Evolutionary conservation across 2,797 vertebrate genomes (phyloP).

Genomic region (Tolypeutes matacus): DNA sequence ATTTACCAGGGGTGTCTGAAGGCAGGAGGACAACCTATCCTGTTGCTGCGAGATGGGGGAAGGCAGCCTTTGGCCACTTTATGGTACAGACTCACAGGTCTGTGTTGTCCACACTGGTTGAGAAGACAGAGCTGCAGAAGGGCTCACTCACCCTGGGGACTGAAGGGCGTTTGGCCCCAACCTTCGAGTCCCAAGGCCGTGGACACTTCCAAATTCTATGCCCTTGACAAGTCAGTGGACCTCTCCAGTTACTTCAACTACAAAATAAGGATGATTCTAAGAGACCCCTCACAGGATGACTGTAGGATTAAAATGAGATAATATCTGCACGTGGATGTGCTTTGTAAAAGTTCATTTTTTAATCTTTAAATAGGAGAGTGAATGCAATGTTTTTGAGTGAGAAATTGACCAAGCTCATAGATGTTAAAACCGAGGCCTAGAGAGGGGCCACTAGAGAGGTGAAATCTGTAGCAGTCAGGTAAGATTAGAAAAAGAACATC

Average conservation of each 20-base stretch:
- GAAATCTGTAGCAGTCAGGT: neutral
- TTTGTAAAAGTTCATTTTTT: conserved; percentile 31
- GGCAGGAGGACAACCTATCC: neutral
- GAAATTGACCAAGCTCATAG: neutral
- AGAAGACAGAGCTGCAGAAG: neutral
- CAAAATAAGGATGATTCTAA: neutral
- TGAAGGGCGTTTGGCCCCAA: neutral
- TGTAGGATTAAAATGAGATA: neutral
- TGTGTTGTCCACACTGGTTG: neutral
- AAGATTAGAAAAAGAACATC: neutral
- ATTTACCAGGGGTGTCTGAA: conserved; percentile 61
- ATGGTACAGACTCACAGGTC: neutral
- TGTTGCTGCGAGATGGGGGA: neutral
- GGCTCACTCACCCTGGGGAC: neutral
- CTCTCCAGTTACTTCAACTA: neutral
- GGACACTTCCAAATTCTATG: neutral
- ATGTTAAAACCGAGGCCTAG: neutral
- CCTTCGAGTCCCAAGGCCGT: neutral
- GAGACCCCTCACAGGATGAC: neutral
- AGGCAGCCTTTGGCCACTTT: neutral
- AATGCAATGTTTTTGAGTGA: neutral
- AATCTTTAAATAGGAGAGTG: neutral
- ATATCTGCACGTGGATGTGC: neutral
- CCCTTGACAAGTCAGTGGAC: neutral
- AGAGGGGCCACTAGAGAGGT: neutral